Conservation (phyloP, 2,888 invertebrate species). For the Pachycephus smyrnensis region DNA sequence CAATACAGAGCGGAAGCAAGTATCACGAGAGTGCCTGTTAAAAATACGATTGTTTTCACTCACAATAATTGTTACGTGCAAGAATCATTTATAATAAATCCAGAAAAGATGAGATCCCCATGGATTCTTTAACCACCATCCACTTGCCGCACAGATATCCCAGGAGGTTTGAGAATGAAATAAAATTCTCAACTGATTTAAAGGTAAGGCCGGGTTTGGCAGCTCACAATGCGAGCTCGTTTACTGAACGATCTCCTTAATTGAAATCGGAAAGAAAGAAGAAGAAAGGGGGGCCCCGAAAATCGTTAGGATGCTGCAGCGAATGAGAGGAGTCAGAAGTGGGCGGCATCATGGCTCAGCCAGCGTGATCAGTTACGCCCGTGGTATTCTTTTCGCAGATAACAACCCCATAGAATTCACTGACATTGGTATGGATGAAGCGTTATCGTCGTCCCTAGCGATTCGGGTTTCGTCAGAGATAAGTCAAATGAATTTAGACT, state of each 20-base stretch:
- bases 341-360: too few relatives aligned
- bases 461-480: conserved; percentile 33
- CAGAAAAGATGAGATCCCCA: too few relatives aligned
- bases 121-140: too few relatives aligned
- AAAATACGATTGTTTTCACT: conserved; percentile 30
- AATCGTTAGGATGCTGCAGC: conserved; percentile 21
- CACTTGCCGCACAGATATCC: too few relatives aligned
- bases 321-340: conserved; percentile 24
- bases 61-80: conserved; percentile 18
- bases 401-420: conserved; percentile 28
- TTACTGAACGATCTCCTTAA: conserved; percentile 23
- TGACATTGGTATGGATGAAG: conserved; percentile 48
- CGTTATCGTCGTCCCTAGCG: conserved; percentile 27
- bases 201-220: too few relatives aligned
- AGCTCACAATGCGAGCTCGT: too few relatives aligned
- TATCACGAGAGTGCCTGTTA: conserved; percentile 19
- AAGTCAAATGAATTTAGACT: conserved; percentile 43
- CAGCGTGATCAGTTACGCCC: conserved; percentile 37
- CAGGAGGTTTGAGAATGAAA: too few relatives aligned
- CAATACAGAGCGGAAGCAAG: conserved; percentile 9
- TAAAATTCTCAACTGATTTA: too few relatives aligned
- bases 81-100: conserved; percentile 3
- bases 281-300: conserved; percentile 9
- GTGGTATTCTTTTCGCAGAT: conserved; percentile 31
- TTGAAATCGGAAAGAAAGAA: conserved; percentile 36